These are phyloP conservation scores for Dreissena polymorpha DNA, from an alignment of 1,140 invertebrate genomes.

Conservation along the genomic window DNA sequence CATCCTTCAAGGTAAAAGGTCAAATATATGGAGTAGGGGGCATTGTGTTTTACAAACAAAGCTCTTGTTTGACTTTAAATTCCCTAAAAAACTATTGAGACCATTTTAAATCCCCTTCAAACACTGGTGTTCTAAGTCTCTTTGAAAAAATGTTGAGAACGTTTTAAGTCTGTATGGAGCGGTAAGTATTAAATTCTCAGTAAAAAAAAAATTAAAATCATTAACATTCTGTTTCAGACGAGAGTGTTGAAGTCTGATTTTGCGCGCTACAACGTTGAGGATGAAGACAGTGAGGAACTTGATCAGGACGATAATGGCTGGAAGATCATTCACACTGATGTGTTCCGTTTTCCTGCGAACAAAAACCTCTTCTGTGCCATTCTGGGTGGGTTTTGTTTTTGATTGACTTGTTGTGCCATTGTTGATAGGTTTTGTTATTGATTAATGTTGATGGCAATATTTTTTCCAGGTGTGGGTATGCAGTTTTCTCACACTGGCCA, in stretches of 20 bases:
- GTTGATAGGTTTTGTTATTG: background rate
- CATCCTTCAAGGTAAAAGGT: too few relatives aligned
- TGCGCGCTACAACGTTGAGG: conserved; percentile 81
- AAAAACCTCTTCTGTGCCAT: conserved; percentile 82
- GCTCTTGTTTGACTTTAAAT: too few relatives aligned
- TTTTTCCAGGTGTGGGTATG: conserved; percentile 79
- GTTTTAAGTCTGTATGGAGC: too few relatives aligned
- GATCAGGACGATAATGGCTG: conserved; percentile 82
- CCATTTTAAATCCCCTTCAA: too few relatives aligned
- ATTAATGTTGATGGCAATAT: background rate
- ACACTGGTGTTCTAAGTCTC: too few relatives aligned
- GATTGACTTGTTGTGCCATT: background rate
- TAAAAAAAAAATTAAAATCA: too few relatives aligned
- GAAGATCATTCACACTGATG: conserved; percentile 83
- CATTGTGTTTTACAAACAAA: too few relatives aligned
- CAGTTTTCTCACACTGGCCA: conserved; percentile 81
- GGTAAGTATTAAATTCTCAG: too few relatives aligned
- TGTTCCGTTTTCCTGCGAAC: conserved; percentile 81
- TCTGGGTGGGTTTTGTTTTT: conserved; percentile 78
- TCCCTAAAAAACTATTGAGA: too few relatives aligned
- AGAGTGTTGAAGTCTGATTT: conserved; percentile 82
- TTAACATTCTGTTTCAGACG: conserved; percentile 72
- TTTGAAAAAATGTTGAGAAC: too few relatives aligned
- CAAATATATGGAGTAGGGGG: too few relatives aligned
- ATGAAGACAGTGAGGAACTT: conserved; percentile 79